These are phyloP conservation scores for Salarias fasciatus DNA, from an alignment of 2,797 vertebrate species.

Conservation along the genomic window DNA sequence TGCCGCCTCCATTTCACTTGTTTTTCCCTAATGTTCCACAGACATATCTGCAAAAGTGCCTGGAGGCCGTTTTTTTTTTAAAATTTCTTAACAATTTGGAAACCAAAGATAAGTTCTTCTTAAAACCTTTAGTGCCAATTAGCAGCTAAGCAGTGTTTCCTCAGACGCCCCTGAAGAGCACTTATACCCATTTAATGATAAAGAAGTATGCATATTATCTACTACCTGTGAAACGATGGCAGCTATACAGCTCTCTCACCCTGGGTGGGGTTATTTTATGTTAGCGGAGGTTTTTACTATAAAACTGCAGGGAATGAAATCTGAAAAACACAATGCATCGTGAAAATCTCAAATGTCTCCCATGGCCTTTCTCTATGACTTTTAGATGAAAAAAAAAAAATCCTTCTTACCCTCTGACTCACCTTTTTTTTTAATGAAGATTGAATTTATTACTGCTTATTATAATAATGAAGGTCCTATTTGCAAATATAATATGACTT, in stretches of 20 bases:
- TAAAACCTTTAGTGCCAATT: constrained; percentile 52
- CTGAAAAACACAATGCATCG: neutral
- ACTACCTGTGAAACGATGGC: too few relatives aligned
- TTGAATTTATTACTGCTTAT: too few relatives aligned
- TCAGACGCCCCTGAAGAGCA: constrained; percentile 37
- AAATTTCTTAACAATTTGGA: constrained; percentile 59
- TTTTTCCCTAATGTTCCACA: constrained; percentile 48
- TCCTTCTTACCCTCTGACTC: too few relatives aligned
- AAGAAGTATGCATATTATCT: constrained; percentile 43
- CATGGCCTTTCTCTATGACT: neutral
- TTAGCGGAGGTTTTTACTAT: neutral
- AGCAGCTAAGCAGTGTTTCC: constrained; percentile 49
- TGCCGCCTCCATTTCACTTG: constrained; percentile 27
- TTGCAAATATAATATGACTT: too few relatives aligned
- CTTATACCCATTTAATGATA: constrained; percentile 45
- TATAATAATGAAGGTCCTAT: too few relatives aligned
- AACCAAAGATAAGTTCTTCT: constrained; percentile 59
- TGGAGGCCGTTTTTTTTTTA: constrained; percentile 64
- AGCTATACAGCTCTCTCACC: too few relatives aligned
- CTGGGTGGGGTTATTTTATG: too few relatives aligned
- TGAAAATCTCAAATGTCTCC: too few relatives aligned
- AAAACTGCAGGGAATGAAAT: neutral
- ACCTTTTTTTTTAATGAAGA: neutral
- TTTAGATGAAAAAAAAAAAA: neutral
- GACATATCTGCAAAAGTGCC: constrained; percentile 36